Evolutionary conservation across 2,113 vertebrate genomes (phyloP).

Genomic region (Nycticryphes semicollaris): DNA sequence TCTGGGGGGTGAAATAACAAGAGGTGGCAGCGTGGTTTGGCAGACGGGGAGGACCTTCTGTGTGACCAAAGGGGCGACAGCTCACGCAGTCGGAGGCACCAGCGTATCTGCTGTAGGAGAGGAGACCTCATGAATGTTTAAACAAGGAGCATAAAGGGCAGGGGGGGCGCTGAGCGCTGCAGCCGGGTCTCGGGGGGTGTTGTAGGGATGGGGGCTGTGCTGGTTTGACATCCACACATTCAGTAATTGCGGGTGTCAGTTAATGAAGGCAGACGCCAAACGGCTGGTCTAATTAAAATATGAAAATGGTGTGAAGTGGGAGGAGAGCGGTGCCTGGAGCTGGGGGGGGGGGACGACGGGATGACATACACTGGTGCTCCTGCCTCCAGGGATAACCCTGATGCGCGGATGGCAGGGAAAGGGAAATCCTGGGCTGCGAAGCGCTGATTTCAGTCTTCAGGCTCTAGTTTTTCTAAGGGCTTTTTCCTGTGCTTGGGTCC

Average conservation of each 20-base stretch:
- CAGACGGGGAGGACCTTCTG: neutral
- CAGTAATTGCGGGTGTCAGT: neutral
- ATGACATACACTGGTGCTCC: neutral
- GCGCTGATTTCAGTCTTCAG: fast-evolving
- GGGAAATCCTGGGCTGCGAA: fast-evolving
- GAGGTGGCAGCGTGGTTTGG: neutral
- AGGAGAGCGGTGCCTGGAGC: neutral
- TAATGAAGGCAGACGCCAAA: conserved; percentile 27
- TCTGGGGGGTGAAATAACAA: neutral
- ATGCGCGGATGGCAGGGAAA: fast-evolving
- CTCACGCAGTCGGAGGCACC: neutral
- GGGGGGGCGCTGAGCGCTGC: fast-evolving
- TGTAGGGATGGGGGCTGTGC: neutral
- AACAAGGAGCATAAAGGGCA: neutral
- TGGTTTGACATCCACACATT: neutral
- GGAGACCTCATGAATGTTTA: neutral
- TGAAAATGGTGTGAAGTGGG: neutral
- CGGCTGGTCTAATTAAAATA: conserved; percentile 8
- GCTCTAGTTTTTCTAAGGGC: fast-evolving
- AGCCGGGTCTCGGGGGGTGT: neutral
- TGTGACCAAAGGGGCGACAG: neutral
- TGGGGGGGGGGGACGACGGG: neutral
- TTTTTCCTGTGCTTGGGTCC: neutral
- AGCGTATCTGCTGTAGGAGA: neutral
- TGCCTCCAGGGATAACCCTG: neutral